Evolutionary conservation across 2,888 invertebrate genomes (phyloP), one percentile per base, ranked within the genome.

Genomic region (Cyclophora albipunctata): DNA sequence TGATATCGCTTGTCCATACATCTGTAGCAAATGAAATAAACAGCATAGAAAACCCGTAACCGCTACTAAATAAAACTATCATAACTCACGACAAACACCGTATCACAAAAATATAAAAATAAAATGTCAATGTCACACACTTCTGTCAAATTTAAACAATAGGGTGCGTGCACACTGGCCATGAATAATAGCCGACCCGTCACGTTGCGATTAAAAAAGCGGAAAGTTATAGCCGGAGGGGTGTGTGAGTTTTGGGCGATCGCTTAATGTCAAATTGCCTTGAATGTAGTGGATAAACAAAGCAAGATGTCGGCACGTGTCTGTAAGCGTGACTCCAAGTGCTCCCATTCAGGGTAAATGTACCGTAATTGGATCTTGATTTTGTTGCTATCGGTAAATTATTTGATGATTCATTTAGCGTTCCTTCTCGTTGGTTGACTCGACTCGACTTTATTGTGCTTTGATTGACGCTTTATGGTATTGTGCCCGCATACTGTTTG

Each of bases 291-390:
- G 74, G 69, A 79, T 81, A 85, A 84, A 84, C 85, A 86, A 83
- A 78, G 67, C 58, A 54, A 52, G 68, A 63, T 61, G 67, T 59
- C 58, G 83, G 62, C 85, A 84, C 84, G 84, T 71, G 85, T 65
- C 78, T 55, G 52, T 53, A 60, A 47, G 52, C 62, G 59, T 58
- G 60, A 65, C 71, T 70, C 72, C 69, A 69, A 75, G 73, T 71
- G 70, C 66, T 58, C 59, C 73, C 59, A 78, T 84, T 81, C 67
- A 69, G 70, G 75, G 63, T 75, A 78, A 87, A 86, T 85, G 85
- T 81, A 81, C 80, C 78, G 83, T 82, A 78, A 81, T 84, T 78
- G 76, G 73, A 80, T 81, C 78, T 81, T 80, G 76, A 84, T 81
- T 80, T 80, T 75, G 70, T 71, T 67, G 61, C 58, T 56, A 58